A percentile compares a stretch with the other conserved stretches of the same genome.
These are phyloP conservation scores for Caiman crocodilus DNA, from an alignment of 2,797 vertebrate genomes.

Conservation along the genomic window DNA sequence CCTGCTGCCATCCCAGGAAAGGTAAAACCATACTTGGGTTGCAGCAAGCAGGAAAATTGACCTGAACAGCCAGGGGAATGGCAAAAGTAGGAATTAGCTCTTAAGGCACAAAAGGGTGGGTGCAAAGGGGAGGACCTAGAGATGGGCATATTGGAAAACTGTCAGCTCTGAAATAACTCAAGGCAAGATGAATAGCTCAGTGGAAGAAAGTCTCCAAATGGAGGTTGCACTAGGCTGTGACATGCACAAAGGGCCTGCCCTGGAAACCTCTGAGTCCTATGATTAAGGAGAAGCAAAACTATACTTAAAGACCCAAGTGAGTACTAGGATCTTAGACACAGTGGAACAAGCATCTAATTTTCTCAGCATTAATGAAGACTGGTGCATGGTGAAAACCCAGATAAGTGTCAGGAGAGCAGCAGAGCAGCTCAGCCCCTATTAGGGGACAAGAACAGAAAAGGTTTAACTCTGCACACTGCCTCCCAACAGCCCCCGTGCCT, in stretches of 20 bases:
- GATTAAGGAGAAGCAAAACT: background rate
- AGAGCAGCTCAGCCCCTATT: background rate
- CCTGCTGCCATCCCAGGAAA: background rate
- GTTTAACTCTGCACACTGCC: background rate
- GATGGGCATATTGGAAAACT: background rate
- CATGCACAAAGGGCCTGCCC: background rate
- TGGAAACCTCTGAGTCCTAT: fast-evolving
- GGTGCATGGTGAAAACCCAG: background rate
- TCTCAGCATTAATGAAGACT: background rate
- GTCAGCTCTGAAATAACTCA: background rate
- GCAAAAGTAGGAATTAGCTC: background rate
- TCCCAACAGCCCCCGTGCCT: background rate
- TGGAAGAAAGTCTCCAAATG: background rate
- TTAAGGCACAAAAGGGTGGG: no score
- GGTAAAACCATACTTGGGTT: background rate
- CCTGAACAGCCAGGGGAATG: background rate
- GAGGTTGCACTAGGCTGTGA: fast-evolving
- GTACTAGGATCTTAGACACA: background rate
- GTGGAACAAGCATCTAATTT: background rate
- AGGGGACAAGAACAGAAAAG: background rate
- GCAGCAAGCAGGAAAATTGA: background rate
- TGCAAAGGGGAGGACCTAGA: background rate
- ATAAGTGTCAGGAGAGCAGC: background rate
- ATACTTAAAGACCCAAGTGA: background rate
- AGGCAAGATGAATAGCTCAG: background rate